Base-by-base conservation (phyloP, 2,797 vertebrate genomes). In the Triplophysa bombifrons region DNA sequence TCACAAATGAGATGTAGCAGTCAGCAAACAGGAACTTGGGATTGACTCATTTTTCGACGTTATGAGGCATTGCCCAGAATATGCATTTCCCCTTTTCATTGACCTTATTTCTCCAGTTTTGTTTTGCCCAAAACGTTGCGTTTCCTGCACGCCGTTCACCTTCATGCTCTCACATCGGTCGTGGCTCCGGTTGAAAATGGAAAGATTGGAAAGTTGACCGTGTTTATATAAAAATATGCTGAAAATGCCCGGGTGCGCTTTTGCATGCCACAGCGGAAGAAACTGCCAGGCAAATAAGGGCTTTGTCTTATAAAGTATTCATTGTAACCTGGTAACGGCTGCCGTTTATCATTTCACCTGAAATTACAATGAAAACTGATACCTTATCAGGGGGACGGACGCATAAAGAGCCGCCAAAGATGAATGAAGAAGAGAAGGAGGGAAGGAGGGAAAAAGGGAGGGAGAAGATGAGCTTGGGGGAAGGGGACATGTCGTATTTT, bases 301-400 rank as follows among this genome's bases (percentile, higher is more conserved):
- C 92, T 93, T 94, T 93, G 93, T 94, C 94, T 95, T 94, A 94
- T 94, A 94, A 95, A 95, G 93, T 94, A 94, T 94, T 94, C 93
- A 95, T 95, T 93, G 94, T 93, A 93, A 94, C 93, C 93, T 94
- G 91, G 93, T 95, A 94, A 94, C 93, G 88, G 92, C 92, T 83
- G 87, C 81, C 91, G 92, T 94, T 95, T 94, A 94, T 94, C 93
- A 93, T 94, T 94, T 95, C 93, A 94, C 94, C 93, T 94, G 93
- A 94, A 95, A 94, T 94, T 94, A 93, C 92, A 94, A 94, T 92
- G 92, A 93, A 95, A 94, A 93, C 91, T 90, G 94, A 94, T 94
- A 94, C 91, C 92, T 94, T 94, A 94, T 95, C 94, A 88, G 83
- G 80, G 86, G 86, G 89, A 91, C 89, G 86, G 87, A 85, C 84